Percentiles rank a stretch among this genome's conserved stretches.
Evolutionary conservation across 2,888 invertebrate species (phyloP).

Genomic region (Stramonita haemastoma): DNA sequence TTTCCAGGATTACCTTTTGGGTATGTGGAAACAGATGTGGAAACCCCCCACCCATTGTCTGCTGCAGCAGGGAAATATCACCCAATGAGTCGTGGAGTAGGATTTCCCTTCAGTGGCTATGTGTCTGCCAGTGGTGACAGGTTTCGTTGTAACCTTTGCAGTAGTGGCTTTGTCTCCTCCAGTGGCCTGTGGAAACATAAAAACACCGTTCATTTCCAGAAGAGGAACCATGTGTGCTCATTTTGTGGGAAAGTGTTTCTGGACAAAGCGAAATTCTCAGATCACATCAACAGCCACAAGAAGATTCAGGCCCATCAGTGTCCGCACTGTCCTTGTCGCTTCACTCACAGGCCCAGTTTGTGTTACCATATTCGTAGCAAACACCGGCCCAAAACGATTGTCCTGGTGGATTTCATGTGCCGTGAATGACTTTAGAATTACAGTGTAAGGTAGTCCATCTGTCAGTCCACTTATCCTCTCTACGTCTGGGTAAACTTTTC

Average conservation of each 20-base stretch:
- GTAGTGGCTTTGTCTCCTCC: not conserved
- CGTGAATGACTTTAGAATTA: too few species aligned
- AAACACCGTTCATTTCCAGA: not conserved
- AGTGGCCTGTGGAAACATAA: constrained; percentile 19
- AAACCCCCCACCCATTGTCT: not conserved
- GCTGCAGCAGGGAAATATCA: constrained; percentile 4
- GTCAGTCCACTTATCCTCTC: too few species aligned
- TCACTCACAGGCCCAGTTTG: not conserved
- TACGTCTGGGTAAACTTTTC: too few species aligned
- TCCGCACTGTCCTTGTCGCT: not conserved
- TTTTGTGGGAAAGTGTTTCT: constrained; percentile 20
- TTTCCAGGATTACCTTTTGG: constrained; percentile 7
- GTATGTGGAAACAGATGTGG: not conserved
- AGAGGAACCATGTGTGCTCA: not conserved
- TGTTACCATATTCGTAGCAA: constrained; percentile 20
- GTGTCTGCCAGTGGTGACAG: not conserved
- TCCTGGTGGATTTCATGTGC: not conserved
- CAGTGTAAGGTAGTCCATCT: too few species aligned
- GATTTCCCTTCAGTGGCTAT: not conserved
- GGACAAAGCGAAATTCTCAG: not conserved
- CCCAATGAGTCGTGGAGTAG: not conserved
- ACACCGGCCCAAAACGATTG: not conserved
- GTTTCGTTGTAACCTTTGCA: not conserved
- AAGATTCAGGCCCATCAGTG: constrained; percentile 12
- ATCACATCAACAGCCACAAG: constrained; percentile 19